Base-by-base conservation (phyloP, 1,140 invertebrate species). In the Ladona fulva region DNA sequence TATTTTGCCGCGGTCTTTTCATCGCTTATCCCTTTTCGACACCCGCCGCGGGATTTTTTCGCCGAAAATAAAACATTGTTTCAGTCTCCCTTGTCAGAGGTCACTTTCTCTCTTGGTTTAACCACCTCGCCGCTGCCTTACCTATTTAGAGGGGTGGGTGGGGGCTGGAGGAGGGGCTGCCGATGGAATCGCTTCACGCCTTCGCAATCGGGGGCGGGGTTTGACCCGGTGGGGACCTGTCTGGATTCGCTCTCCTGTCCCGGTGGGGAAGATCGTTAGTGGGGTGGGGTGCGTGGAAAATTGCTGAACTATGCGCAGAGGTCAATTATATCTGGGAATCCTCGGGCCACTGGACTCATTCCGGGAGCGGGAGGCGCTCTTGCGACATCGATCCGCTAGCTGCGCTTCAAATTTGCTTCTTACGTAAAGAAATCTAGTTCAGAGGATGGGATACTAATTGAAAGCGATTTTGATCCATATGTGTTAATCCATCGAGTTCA, bases 181-280 rank as follows among this genome's bases (percentile, higher is more conserved):
- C 52, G n/a, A 66, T 66, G 3, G 10, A 10, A 10, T 52, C 44
- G 10, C 44, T 11, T 19, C 44, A 11, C 10, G 10, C 44, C 44
- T 19, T 11, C 44, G 44, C 44, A 10, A 52, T 52, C 10, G 19
- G 52, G 52, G 52, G 52, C 52, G 52, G 52, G 52, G 52, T 66
- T 66, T 66, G 3, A 3, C 3, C 3, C 12, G 3, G n/a, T 66
- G 52, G 16, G 52, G 3, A 16, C 52, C 52, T 5, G 52, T 19
- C 52, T 16, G 52, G 52, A 66, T 66, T 66, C 52, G 52, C n/a
- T 66, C 52, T 66, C 52, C 52, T 66, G 52, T 66, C 52, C 52
- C 52, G 52, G 52, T 12, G 52, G 52, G 52, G 52, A 66, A 66
- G 52, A 66, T 66, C 52, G 52, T 66, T 66, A 66, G n/a, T 12